These are phyloP conservation scores for Neodon shergylaensis DNA, from an alignment of 2,113 vertebrate genomes.

Conservation along the genomic window DNA sequence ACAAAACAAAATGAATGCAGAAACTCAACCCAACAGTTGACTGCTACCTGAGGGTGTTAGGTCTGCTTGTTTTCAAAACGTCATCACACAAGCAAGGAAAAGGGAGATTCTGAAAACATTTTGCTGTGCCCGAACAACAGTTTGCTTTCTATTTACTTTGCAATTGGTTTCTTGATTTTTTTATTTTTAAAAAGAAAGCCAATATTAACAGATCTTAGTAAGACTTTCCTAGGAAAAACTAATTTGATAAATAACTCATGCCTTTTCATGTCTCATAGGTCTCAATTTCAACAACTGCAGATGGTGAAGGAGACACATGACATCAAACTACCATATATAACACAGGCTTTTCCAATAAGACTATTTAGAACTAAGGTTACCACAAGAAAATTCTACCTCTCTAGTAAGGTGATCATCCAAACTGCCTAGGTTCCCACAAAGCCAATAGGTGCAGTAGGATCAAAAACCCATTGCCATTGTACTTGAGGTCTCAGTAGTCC, in stretches of 20 bases:
- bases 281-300: conserved; percentile 29
- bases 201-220: neutral
- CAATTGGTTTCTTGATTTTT: neutral
- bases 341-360: neutral
- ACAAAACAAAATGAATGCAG: neutral
- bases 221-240: neutral
- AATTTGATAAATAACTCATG: conserved; percentile 40
- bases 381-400: neutral
- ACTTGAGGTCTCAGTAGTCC: no score
- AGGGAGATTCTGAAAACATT: neutral
- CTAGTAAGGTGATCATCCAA: no score
- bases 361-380: neutral
- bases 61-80: neutral
- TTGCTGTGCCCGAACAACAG: neutral
- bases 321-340: neutral
- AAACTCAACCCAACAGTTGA: neutral
- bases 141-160: conserved; percentile 19
- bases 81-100: neutral
- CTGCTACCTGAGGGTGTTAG: neutral
- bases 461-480: no score
- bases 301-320: neutral
- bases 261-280: neutral
- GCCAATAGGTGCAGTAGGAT: no score
- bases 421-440: no score
- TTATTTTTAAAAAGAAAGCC: neutral